Evolutionary conservation across 2,888 invertebrate genomes (phyloP), one percentile per base, ranked within the genome.

Genomic region (Lycaena phlaeas): DNA sequence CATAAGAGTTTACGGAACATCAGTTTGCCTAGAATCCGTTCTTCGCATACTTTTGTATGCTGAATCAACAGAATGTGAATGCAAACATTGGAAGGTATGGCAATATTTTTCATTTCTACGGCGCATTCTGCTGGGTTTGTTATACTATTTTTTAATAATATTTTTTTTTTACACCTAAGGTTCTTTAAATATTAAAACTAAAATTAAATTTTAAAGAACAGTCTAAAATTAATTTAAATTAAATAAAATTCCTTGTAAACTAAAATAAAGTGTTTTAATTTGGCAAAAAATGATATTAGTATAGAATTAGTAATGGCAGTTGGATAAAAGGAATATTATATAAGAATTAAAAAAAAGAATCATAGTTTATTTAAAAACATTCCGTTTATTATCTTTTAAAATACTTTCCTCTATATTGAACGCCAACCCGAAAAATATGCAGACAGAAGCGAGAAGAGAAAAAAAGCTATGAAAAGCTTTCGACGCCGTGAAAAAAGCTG

Each of bases 41-140:
- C 59, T 59, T 56, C 56, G 58, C 51, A 61, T 67, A 57, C 58
- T 60, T 54, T 54, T 54, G 61, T 65, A 65, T 65, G 66, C 66
- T 68, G 68, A 67, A 66, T 64, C 75, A 75, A 73, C 67, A 73
- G 53, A 31, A 30, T 30, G 18, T 50, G 57, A 52, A 57, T 55
- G 61, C 68, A 75, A 72, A 76, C 68, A 77, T 68, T 65, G 68
- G 64, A 68, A 68, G 65, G 68, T 57, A 65, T 55, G 56, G 57
- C 57, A 45, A 53, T 67, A 41, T 42, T 46, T 68, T 70, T 64
- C 70, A 69, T 73, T 67, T 62, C 59, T 68, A 60, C 64, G 66
- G 61, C 59, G 65, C 57, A 59, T 54, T 56, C 56, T 58, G n/a
- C 44, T 42, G 15, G 43, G 31, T 40, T 34, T 22, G 17, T 9